Percentiles rank a stretch among this genome's conserved stretches.
phyloP scores from a whole-genome alignment of 2,113 vertebrate genomes.

The Oxygymnocypris stewartii region DNA sequence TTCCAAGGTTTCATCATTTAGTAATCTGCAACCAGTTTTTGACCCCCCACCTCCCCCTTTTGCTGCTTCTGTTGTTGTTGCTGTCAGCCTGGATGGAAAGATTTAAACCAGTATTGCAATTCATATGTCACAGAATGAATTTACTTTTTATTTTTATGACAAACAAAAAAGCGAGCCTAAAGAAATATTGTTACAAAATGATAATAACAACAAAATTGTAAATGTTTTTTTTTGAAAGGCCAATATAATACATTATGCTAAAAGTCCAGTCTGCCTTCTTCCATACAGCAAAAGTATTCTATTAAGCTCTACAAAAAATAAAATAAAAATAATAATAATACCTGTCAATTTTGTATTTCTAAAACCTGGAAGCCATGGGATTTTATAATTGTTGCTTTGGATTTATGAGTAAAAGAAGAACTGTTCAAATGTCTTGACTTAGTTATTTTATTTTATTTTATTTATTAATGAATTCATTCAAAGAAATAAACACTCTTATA shows the following conservation, averaged over 20 bases:
- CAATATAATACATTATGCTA: too few relatives aligned
- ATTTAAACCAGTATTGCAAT: slow-evolving; percentile 1
- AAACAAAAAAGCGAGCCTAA: background rate
- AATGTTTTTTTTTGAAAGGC: background rate
- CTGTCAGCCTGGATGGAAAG: background rate
- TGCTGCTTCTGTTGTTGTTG: slow-evolving; percentile 7
- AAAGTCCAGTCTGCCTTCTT: too few relatives aligned
- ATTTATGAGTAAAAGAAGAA: too few relatives aligned
- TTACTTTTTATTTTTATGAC: background rate
- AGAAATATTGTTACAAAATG: background rate
- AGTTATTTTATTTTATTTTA: too few relatives aligned
- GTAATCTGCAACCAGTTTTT: background rate
- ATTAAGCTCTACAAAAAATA: too few relatives aligned
- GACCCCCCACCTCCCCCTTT: background rate
- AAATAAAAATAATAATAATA: too few relatives aligned
- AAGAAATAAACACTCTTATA: too few relatives aligned
- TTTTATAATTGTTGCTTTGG: too few relatives aligned
- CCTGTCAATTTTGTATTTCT: background rate
- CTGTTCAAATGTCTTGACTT: too few relatives aligned
- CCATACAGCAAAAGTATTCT: too few relatives aligned
- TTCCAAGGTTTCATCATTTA: background rate
- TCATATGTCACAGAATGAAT: background rate
- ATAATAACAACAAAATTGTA: background rate
- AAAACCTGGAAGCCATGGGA: background rate
- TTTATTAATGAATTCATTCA: too few relatives aligned